phyloP scores from a whole-genome alignment of 1,140 invertebrate genomes.

The Oscheius sp. region DNA sequence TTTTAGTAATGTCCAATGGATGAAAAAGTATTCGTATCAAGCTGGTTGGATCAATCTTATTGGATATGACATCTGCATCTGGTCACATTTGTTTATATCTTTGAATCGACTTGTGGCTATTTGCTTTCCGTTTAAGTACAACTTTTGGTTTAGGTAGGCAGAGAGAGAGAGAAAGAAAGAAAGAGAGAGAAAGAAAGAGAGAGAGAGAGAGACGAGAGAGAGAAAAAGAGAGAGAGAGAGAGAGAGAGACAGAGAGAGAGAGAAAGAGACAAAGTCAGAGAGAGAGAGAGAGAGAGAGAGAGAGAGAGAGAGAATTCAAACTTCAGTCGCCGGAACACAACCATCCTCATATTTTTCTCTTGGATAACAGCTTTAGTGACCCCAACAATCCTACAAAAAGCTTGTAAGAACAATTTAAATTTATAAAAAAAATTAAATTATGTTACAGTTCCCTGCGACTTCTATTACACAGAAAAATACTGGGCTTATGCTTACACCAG shows the following conservation, averaged over 20 bases:
- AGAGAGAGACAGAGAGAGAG: too few relatives aligned
- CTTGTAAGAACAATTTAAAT: neutral
- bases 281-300: neutral
- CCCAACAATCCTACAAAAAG: neutral
- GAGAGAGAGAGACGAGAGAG: too few relatives aligned
- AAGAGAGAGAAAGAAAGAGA: too few relatives aligned
- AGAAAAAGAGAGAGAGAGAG: too few relatives aligned
- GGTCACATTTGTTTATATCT: constrained; percentile 27
- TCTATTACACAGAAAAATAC: neutral
- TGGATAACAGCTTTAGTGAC: neutral
- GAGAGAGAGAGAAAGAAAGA: too few relatives aligned
- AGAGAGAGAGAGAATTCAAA: neutral
- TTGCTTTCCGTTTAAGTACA: constrained; percentile 11
- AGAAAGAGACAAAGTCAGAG: too few relatives aligned
- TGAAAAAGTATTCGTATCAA: constrained; percentile 4
- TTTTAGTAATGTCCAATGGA: constrained; percentile 1
- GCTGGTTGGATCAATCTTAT: constrained; percentile 14
- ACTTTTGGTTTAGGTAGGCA: constrained; percentile 1
- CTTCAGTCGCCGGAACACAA: neutral
- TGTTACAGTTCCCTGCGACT: neutral
- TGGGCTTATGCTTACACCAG: neutral
- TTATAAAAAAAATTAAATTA: too few relatives aligned
- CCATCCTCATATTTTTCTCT: neutral
- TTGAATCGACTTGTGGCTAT: constrained; percentile 25
- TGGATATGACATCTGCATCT: constrained; percentile 32